Conservation (phyloP, 92 coral and sea anemone species). For the Phenganax subtilis region DNA sequence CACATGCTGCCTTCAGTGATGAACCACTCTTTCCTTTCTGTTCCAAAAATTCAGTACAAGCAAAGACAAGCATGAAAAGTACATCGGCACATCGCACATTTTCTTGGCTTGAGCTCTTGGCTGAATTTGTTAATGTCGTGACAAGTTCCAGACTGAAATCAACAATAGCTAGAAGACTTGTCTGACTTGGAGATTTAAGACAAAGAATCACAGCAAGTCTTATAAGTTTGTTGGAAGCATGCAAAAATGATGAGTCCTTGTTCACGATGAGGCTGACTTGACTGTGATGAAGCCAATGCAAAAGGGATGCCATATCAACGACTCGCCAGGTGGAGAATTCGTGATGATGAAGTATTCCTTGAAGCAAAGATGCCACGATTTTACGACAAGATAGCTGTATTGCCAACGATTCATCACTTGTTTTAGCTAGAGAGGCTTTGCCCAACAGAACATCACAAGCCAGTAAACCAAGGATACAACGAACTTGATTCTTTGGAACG, state of each 20-base stretch:
- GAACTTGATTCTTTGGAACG: conserved; percentile 17
- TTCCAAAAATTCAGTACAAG: conserved; percentile 14
- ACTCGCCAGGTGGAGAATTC: conserved; percentile 32
- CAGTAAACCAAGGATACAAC: conserved; percentile 27
- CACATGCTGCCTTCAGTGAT: neutral
- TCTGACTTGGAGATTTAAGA: neutral
- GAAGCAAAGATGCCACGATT: conserved; percentile 8
- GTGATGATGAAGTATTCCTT: conserved; percentile 9
- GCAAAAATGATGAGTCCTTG: neutral
- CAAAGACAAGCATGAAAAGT: neutral
- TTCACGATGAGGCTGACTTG: neutral
- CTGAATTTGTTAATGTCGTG: neutral
- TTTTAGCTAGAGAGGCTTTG: neutral
- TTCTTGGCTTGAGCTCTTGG: neutral
- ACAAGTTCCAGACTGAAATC: conserved; percentile 18
- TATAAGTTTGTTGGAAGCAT: conserved; percentile 20
- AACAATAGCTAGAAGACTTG: neutral
- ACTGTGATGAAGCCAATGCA: conserved; percentile 21
- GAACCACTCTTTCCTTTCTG: neutral
- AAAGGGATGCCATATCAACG: conserved; percentile 22
- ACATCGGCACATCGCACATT: neutral
- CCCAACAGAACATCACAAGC: conserved; percentile 31
- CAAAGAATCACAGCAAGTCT: neutral
- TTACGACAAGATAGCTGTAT: conserved; percentile 17
- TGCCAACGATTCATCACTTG: neutral